Base-by-base conservation (phyloP, 2,888 invertebrate species). In the Calameuta filiformis region DNA sequence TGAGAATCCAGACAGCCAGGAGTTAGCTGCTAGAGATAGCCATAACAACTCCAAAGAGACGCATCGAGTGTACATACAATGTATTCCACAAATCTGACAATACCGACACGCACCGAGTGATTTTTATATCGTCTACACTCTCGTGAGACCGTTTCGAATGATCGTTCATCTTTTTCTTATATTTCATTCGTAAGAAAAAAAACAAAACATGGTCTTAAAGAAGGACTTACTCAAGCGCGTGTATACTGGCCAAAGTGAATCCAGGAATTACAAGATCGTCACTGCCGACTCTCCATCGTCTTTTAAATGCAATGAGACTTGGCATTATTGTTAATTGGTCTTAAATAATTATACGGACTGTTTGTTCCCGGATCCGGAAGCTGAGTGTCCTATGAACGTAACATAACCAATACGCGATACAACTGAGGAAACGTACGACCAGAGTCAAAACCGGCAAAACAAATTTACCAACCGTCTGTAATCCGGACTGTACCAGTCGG, bases 231-330 rank as follows among this genome's bases (percentile, higher is more conserved):
- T 96, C 95, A 88, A 95, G 92, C 78, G 94, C 90, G 91, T 97
- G 97, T 84, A 96, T 92, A 77, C 94, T 92, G 88, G 95, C 93
- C 77, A 97, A 93, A 88, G 95, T 94, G 83, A 94, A 93, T 80
- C 95, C 96, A n/a, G 97, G 96, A 75, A 97, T 94, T 79, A 96
- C 95, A 83, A 97, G 93, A 92, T 97, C 97, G 92, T 97, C 97
- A 82, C 96, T 96, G 81, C 96, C 97, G 76, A 96, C 95, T 85
- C 95, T 95, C 97, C 97, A 97, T 84, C 97, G 94, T 87, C 97
- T 93, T 86, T 95, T 94, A 92, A 97, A 97, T 80, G 95, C 96
- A 83, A 97, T 94, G 85, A 97, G 93, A 83, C 97, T 96, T 81
- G 97, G 97, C 97, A 97, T 97, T 80, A 83, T 83, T 76, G n/a